Percentiles rank a stretch among this genome's conserved stretches.
phyloP scores from a whole-genome alignment of 2,113 vertebrate genomes.

The Gallinago paraguaiae region DNA sequence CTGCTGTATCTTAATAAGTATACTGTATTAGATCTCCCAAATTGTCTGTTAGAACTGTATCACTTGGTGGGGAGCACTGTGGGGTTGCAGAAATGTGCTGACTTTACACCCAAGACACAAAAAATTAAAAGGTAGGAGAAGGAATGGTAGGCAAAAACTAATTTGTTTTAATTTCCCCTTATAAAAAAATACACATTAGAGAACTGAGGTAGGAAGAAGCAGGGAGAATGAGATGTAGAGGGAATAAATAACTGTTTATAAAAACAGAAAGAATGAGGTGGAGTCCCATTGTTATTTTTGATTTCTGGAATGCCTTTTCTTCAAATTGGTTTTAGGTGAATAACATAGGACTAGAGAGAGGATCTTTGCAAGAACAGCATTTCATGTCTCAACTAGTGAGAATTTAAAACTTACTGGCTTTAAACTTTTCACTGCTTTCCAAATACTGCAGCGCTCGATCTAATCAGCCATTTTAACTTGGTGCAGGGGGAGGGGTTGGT shows the following conservation, averaged over 20 bases:
- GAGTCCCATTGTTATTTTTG: background rate
- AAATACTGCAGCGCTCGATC: background rate
- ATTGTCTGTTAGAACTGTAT: background rate
- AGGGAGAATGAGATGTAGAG: background rate
- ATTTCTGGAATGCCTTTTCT: background rate
- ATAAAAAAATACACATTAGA: background rate
- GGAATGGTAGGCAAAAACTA: background rate
- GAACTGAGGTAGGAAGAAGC: background rate
- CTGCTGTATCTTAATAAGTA: background rate
- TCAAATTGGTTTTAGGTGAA: background rate
- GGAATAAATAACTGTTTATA: background rate
- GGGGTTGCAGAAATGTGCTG: background rate
- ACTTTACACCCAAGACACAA: background rate
- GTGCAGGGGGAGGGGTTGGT: background rate
- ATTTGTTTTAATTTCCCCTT: background rate
- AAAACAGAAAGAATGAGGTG: background rate
- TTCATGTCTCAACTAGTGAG: background rate
- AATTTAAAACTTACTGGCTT: background rate
- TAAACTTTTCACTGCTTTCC: background rate
- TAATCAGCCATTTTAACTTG: background rate
- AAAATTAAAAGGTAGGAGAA: background rate
- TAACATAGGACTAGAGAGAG: background rate
- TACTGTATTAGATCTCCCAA: background rate
- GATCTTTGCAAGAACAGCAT: background rate
- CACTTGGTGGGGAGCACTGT: background rate